Conservation (phyloP, 2,113 vertebrate species). For the Melanotaenia duboulayi region DNA sequence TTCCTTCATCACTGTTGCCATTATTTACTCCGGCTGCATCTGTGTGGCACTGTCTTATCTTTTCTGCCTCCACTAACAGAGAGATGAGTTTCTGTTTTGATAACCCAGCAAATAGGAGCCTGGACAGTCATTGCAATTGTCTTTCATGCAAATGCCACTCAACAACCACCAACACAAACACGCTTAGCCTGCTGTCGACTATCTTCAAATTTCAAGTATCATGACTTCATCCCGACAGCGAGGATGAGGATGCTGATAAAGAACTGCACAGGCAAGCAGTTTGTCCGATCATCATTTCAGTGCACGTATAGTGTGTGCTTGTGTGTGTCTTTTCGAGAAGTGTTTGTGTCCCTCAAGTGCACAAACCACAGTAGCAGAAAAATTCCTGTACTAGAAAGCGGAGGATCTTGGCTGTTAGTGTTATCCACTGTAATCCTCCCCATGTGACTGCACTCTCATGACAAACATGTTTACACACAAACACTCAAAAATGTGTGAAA, state of each 20-base stretch:
- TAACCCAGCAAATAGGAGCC: conserved; percentile 61
- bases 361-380: conserved; percentile 31
- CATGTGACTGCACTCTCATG: conserved; percentile 45
- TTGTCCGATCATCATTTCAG: conserved; percentile 11
- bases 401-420: conserved; percentile 56
- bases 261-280: conserved; percentile 40
- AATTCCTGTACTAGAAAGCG: conserved; percentile 57
- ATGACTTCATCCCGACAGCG: conserved; percentile 31
- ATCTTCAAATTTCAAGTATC: conserved; percentile 52
- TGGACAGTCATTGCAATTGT: conserved; percentile 41
- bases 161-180: conserved; percentile 6
- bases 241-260: conserved; percentile 49
- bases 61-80: conserved; percentile 10
- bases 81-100: conserved; percentile 63
- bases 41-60: conserved; percentile 51
- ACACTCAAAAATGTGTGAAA: neutral
- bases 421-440: conserved; percentile 65
- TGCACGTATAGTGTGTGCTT: conserved; percentile 8
- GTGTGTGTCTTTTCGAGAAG: neutral
- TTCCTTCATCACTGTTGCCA: conserved; percentile 16
- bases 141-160: conserved; percentile 51
- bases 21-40: conserved; percentile 44
- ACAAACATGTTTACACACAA: neutral
- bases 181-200: conserved; percentile 37
- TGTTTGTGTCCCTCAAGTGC: neutral